Evolutionary conservation across 2,888 invertebrate species (phyloP).

Genomic region (Caenorhabditis sp.): DNA sequence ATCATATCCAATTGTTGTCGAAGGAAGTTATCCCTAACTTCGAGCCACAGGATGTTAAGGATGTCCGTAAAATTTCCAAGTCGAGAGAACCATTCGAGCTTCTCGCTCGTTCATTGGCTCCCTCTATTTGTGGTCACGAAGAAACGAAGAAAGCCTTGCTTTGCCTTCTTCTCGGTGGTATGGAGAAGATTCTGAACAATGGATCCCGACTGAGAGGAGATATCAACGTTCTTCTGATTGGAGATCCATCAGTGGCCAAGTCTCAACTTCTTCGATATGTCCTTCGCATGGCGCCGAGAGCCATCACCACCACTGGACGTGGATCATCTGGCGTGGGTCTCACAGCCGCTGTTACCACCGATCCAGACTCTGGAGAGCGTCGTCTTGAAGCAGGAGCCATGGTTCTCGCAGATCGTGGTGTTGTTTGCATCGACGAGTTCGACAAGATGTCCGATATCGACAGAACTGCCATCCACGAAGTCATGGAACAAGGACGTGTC

Average conservation of each 20-base stretch:
- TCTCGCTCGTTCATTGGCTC: slow-evolving; percentile 94
- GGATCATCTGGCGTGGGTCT: slow-evolving; percentile 98
- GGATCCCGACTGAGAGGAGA: slow-evolving; percentile 93
- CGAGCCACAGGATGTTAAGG: slow-evolving; percentile 91
- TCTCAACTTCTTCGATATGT: slow-evolving; percentile 93
- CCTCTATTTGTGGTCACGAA: slow-evolving; percentile 97
- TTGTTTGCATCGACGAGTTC: slow-evolving; percentile 98
- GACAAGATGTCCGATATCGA: slow-evolving; percentile 99
- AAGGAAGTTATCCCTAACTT: slow-evolving; percentile 89
- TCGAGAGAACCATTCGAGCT: slow-evolving; percentile 88
- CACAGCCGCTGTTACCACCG: slow-evolving; percentile 97
- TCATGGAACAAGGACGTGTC: slow-evolving; percentile 97
- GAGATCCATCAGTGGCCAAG: slow-evolving; percentile 99
- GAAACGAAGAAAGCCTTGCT: slow-evolving; percentile 97
- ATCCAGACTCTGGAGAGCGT: slow-evolving; percentile 89
- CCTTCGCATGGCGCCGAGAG: slow-evolving; percentile 94
- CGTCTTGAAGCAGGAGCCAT: slow-evolving; percentile 92
- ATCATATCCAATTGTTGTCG: slow-evolving; percentile 92
- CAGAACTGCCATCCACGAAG: slow-evolving; percentile 99
- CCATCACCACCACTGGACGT: slow-evolving; percentile 96
- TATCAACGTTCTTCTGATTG: slow-evolving; percentile 94
- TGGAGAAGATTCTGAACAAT: slow-evolving; percentile 91
- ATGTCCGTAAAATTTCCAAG: slow-evolving; percentile 89
- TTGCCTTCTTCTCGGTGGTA: slow-evolving; percentile 94
- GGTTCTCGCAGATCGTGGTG: slow-evolving; percentile 98